These are phyloP conservation scores for Lerista edwardsae DNA, from an alignment of 2,797 vertebrate species.

Conservation along the genomic window DNA sequence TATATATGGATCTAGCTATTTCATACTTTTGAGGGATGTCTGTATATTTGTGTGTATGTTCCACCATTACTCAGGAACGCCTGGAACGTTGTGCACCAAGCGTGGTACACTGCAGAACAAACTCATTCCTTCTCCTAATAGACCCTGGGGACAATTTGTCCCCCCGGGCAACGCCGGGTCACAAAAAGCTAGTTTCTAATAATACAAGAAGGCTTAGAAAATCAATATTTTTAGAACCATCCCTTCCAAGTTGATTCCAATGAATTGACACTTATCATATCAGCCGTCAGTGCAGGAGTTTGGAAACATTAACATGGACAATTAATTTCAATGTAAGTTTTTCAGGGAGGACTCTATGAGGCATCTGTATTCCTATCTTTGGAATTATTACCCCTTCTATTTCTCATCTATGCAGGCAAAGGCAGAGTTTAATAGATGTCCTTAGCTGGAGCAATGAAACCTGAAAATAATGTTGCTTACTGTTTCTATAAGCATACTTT, in stretches of 20 bases:
- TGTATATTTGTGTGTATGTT: too few relatives aligned
- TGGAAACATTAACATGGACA: not conserved
- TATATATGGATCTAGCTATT: too few relatives aligned
- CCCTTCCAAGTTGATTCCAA: not conserved
- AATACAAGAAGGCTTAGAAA: not conserved
- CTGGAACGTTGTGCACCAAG: too few relatives aligned
- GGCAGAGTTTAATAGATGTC: not conserved
- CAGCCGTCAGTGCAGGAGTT: not conserved
- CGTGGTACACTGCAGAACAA: too few relatives aligned
- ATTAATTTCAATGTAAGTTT: not conserved
- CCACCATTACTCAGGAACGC: too few relatives aligned
- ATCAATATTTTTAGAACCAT: not conserved
- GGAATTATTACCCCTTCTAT: not conserved
- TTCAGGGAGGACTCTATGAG: not conserved
- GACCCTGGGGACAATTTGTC: too few relatives aligned
- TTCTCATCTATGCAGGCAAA: not conserved
- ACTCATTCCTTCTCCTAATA: too few relatives aligned
- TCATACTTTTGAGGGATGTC: too few relatives aligned
- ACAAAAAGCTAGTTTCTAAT: too few relatives aligned
- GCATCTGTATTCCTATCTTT: not conserved
- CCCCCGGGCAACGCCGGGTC: too few relatives aligned
- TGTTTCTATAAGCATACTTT: not conserved
- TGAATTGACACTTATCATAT: not conserved
- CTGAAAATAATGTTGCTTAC: slow-evolving; percentile 20
- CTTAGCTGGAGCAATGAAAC: not conserved